A percentile compares a stretch with the other conserved stretches of the same genome.
phyloP scores from a whole-genome alignment of 2,888 invertebrate species.

The Himalopsyche kuldschensis region DNA sequence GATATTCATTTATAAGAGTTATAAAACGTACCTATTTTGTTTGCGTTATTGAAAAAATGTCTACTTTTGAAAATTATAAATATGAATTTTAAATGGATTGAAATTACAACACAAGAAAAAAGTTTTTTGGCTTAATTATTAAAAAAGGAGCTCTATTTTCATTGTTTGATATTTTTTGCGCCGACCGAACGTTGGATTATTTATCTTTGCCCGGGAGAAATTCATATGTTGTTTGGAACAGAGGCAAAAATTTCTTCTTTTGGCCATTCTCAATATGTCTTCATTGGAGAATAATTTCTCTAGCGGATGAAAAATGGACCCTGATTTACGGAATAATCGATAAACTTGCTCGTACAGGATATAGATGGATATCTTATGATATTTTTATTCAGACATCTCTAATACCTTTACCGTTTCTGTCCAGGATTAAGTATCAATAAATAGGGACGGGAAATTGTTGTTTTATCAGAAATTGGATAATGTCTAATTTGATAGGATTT shows the following conservation, averaged over 20 bases:
- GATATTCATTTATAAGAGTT: too few species aligned
- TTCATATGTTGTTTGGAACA: not conserved
- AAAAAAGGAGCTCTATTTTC: not conserved
- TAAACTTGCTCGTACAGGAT: not conserved
- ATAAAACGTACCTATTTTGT: too few species aligned
- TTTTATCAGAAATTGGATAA: not conserved
- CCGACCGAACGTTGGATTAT: not conserved
- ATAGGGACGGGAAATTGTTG: not conserved
- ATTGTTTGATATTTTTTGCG: not conserved
- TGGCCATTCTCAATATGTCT: not conserved
- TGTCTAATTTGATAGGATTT: not conserved
- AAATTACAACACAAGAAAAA: too few species aligned
- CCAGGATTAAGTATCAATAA: not conserved
- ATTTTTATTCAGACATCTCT: not conserved
- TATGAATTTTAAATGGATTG: too few species aligned
- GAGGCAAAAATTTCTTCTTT: not conserved
- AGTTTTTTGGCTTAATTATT: not conserved
- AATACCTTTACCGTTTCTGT: not conserved
- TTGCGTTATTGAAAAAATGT: too few species aligned
- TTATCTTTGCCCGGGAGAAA: not conserved
- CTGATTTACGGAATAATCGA: not conserved
- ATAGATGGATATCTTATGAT: not conserved
- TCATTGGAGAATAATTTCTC: not conserved
- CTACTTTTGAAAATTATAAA: too few species aligned
- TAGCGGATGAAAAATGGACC: not conserved